Base-by-base conservation (phyloP, 2,797 vertebrate genomes). In the Enteromius mattozi region DNA sequence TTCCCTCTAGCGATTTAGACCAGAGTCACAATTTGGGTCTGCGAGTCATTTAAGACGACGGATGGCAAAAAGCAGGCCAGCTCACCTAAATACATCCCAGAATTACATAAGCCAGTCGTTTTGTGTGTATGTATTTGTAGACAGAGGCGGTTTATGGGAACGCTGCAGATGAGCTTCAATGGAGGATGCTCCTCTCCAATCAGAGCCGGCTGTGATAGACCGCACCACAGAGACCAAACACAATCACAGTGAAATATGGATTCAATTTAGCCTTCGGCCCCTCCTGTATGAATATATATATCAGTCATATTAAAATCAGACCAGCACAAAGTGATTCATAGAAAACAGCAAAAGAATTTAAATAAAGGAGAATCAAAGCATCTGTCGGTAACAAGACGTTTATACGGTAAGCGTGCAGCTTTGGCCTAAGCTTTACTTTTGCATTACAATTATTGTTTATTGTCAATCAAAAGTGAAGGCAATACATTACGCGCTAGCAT, bases 221-320 rank as follows among this genome's bases (percentile, higher is more conserved):
- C 47, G 5, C 30, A 40, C 30, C 68, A 56, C 76, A 37, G 59
- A 74, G 40, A 77, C 59, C 59, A 81, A 87, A 72, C 72, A 75
- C 78, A 88, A 81, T 84, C 78, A 51, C 72, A 71, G 76, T 68
- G 80, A 86, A 85, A 89, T 80, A 86, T 61, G 82, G 82, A 83
- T 82, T 89, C 75, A 85, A 77, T 87, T 89, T 85, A 80, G 86
- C 75, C 68, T 83, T 72, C 66, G 83, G 85, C 77, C 63, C 82
- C 42, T 56, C 65, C 80, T 83, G 84, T 78, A 84, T 78, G 84
- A 87, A 85, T 78, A 85, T 75, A 84, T 47, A 87, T 81, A 68
- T 84, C 56, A 69, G 83, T 35, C 78, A 78, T 71, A 79, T 85
- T 88, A 81, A 85, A 85, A 78, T 84, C 83, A 37, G 72, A 70